Conservation (phyloP, 2,888 invertebrate species). For the Gastracanthus pulcherrimus region DNA sequence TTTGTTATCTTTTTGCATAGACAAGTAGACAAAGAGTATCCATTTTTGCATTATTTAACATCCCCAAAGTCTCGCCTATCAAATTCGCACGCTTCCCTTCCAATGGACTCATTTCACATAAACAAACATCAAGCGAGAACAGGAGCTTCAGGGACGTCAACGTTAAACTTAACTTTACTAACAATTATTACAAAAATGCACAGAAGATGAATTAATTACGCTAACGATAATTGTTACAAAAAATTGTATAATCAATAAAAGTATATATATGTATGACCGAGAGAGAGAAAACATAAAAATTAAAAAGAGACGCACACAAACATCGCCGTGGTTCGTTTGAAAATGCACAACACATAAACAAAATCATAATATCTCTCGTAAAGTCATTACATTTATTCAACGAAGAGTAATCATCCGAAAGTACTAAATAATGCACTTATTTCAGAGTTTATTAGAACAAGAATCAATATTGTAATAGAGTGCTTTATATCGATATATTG, state of each 20-base stretch:
- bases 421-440: neutral
- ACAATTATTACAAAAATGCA: slow-evolving; percentile 47
- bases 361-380: slow-evolving; percentile 5
- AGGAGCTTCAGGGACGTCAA: slow-evolving; percentile 2
- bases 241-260: slow-evolving; percentile 31
- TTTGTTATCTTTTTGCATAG: neutral
- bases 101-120: neutral
- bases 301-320: slow-evolving; percentile 8
- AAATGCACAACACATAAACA: slow-evolving; percentile 7
- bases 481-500: neutral
- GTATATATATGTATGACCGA: neutral
- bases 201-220: slow-evolving; percentile 11
- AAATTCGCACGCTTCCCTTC: neutral
- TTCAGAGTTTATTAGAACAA: neutral
- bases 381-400: neutral
- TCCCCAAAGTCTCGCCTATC: neutral
- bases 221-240: slow-evolving; percentile 28
- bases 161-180: slow-evolving; percentile 43
- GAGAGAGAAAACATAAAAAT: neutral
- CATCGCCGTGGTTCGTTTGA: neutral
- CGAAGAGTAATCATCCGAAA: neutral
- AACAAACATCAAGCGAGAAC: neutral
- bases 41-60: slow-evolving; percentile 41
- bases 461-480: neutral
- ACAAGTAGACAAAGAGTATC: slow-evolving; percentile 54